Conservation (phyloP, 2,113 vertebrate genomes). For the Psettodes erumei region DNA sequence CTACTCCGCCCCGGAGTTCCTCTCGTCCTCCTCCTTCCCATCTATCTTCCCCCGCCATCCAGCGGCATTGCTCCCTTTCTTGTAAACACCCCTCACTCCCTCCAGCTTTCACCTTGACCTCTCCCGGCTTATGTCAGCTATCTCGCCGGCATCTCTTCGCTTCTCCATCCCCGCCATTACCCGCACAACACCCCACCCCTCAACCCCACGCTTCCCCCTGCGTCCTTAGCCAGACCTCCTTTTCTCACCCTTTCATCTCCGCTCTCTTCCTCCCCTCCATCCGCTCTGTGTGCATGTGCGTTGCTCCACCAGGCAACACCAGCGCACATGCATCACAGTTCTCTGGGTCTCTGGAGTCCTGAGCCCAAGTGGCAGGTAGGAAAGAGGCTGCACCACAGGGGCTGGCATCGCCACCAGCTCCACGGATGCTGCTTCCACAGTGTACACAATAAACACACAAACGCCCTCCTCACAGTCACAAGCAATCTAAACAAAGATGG, state of each 20-base stretch:
- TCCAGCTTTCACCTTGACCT: constrained; percentile 37
- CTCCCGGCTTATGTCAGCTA: neutral
- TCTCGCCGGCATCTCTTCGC: neutral
- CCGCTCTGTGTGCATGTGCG: constrained; percentile 8
- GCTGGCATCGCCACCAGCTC: constrained; percentile 7
- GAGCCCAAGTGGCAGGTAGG: constrained; percentile 36
- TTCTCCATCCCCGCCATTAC: neutral
- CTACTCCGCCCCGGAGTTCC: constrained; percentile 9
- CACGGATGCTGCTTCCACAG: neutral
- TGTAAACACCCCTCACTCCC: constrained; percentile 27
- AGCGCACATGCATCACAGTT: constrained; percentile 6
- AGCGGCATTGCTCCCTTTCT: neutral
- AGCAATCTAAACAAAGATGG: constrained; percentile 49
- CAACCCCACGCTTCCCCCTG: neutral
- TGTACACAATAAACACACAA: constrained; percentile 23
- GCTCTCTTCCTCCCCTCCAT: neutral
- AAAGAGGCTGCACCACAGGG: constrained; percentile 30
- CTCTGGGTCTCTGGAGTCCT: constrained; percentile 22
- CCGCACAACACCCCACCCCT: neutral
- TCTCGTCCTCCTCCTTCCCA: constrained; percentile 5
- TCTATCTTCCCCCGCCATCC: constrained; percentile 12
- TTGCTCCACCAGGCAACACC: neutral
- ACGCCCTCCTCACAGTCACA: constrained; percentile 8
- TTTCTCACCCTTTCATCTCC: constrained; percentile 27
- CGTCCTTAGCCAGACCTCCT: neutral